Evolutionary conservation across 2,888 invertebrate genomes (phyloP).

Genomic region (Tetanocera ferruginea): DNA sequence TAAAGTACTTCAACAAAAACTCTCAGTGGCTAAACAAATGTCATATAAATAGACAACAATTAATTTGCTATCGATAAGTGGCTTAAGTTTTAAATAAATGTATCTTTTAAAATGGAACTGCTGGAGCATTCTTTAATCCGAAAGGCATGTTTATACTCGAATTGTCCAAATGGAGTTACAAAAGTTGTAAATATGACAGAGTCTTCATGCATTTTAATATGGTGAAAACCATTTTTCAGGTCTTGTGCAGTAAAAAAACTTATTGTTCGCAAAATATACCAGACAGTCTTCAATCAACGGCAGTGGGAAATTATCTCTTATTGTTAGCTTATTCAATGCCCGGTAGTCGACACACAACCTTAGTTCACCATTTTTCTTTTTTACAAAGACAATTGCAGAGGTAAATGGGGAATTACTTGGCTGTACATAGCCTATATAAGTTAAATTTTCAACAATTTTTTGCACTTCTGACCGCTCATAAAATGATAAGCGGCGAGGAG

Average conservation of each 20-base stretch:
- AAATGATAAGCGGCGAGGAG: not conserved
- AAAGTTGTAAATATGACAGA: conserved; percentile 50
- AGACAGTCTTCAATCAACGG: conserved; percentile 3
- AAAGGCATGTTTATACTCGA: conserved; percentile 42
- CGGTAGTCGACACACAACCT: conserved; percentile 13
- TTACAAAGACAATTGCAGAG: not conserved
- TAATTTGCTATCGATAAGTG: conserved; percentile 8
- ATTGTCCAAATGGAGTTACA: conserved; percentile 51
- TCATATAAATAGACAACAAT: conserved; percentile 36
- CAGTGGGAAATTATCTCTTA: conserved; percentile 2
- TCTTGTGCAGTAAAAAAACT: not conserved
- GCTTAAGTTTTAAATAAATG: conserved; percentile 25
- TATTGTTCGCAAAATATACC: not conserved
- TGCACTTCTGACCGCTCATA: not conserved
- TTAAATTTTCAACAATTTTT: not conserved
- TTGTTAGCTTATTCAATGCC: not conserved
- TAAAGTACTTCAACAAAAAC: too few relatives aligned
- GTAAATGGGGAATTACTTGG: not conserved
- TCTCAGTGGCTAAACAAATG: conserved; percentile 13
- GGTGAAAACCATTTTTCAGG: not conserved
- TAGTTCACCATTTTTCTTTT: conserved; percentile 12
- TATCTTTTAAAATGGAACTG: conserved; percentile 47
- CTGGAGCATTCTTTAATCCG: conserved; percentile 42
- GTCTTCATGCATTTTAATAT: conserved; percentile 39
- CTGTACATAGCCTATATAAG: not conserved